Base-by-base conservation (phyloP, 2,888 invertebrate genomes). In the Cataglyphis albicans region DNA sequence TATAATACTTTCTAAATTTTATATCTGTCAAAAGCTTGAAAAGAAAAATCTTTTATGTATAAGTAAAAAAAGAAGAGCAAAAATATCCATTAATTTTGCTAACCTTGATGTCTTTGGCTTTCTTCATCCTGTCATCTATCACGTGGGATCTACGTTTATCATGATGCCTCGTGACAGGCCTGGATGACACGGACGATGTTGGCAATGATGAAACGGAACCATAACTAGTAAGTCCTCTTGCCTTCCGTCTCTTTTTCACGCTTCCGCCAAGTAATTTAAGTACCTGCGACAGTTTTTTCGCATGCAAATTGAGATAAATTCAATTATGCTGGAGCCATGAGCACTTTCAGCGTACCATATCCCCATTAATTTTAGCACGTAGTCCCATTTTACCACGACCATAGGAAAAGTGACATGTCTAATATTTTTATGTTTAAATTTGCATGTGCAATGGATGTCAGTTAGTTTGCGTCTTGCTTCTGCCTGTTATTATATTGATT, bases 191-290 rank as follows among this genome's bases (percentile, higher is more conserved):
- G 0, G 98, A 98, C 87, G 97, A 97, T 0, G 98, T 98, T 0
- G 98, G 98, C 35, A 98, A 95, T 0, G 98, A 98, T 0, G 98
- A 98, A 95, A 98, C 97, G 91, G 97, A 98, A 57, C 98, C 98
- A 92, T 98, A 97, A 89, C 94, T 94, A 21, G 93, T 90, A 38
- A 94, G 89, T 35, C 95, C 95, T 63, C 95, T 91, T 6, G 93
- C 92, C 86, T 95, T 94, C 82, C 93, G 88, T 55, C 92, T 88
- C 85, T 95, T 95, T 91, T 96, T 96, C 0, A 96, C 96, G 63
- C 93, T 94, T 38, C 94, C 94, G 32, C 96, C 96, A 44, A 97
- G 93, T 82, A 96, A 94, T 92, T 96, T 96, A 84, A 97, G 92
- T 21, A 96, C 96, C 96, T 96, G 86, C 83, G 86, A 68, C 63